Conservation (phyloP, 2,888 invertebrate genomes). For the Drosophila planitibia region DNA sequence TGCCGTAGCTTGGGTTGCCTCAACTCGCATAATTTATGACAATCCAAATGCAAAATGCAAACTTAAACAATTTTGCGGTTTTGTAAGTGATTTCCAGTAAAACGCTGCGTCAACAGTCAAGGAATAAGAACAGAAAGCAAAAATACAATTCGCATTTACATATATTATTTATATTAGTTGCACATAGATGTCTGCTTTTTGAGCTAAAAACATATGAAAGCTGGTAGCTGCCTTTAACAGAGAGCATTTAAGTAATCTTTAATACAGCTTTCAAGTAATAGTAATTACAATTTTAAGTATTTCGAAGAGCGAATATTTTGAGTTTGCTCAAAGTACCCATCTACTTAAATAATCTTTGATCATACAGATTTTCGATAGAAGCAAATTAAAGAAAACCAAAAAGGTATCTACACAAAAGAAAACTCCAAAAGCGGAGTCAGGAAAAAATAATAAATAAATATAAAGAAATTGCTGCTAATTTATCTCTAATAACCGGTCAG, state of each 20-base stretch:
- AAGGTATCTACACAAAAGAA: neutral
- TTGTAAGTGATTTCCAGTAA: conserved; percentile 25
- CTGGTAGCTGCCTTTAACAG: neutral
- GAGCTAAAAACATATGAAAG: neutral
- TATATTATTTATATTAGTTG: conserved; percentile 13
- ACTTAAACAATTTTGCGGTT: conserved; percentile 41
- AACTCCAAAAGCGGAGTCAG: too few species aligned
- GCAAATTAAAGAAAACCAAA: neutral
- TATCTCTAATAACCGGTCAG: conserved; percentile 12
- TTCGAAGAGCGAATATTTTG: neutral
- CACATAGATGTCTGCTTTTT: neutral
- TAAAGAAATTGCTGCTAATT: conserved; percentile 23
- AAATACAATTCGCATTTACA: conserved; percentile 18
- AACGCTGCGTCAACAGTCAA: conserved; percentile 23
- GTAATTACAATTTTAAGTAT: neutral
- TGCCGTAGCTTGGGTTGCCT: neutral
- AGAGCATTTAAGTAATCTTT: neutral
- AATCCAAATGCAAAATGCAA: conserved; percentile 48
- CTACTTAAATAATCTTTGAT: neutral
- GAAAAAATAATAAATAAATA: neutral
- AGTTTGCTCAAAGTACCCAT: neutral
- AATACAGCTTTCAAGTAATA: neutral
- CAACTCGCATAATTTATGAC: conserved; percentile 37
- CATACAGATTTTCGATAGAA: neutral
- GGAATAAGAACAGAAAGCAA: conserved; percentile 1